Evolutionary conservation across 1,140 invertebrate genomes (phyloP).

Genomic region (Colletes gigas): DNA sequence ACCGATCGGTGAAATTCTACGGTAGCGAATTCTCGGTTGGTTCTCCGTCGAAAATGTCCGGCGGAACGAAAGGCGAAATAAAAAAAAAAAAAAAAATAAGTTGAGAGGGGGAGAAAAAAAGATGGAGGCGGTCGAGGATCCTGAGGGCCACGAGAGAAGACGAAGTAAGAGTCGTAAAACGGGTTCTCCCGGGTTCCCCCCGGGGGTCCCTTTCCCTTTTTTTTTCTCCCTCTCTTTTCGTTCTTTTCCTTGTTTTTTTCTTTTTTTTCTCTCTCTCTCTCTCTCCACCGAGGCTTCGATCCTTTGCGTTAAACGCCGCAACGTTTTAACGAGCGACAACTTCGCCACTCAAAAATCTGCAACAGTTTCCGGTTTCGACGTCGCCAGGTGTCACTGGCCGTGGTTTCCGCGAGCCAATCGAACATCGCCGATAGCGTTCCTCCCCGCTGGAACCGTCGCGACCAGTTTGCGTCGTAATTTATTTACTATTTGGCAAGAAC

Average conservation of each 20-base stretch:
- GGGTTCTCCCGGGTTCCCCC: constrained; percentile 51
- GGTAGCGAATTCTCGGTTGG: constrained; percentile 17
- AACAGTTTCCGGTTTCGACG: constrained; percentile 21
- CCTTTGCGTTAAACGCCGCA: constrained; percentile 32
- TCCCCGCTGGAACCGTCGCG: not conserved
- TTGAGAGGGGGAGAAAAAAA: not conserved
- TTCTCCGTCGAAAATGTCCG: constrained; percentile 34
- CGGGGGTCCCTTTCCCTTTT: not conserved
- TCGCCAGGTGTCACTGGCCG: not conserved
- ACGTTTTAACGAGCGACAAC: constrained; percentile 40
- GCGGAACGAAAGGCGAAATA: constrained; percentile 28
- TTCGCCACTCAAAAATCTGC: constrained; percentile 20
- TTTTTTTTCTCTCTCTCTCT: too few species aligned
- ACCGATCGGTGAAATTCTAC: constrained; percentile 21
- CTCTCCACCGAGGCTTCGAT: constrained; percentile 37
- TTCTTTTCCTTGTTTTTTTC: too few species aligned
- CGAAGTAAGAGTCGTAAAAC: constrained; percentile 57
- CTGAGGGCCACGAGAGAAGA: constrained; percentile 35
- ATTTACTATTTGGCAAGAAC: not conserved
- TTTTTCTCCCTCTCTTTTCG: not conserved
- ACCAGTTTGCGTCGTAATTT: not conserved
- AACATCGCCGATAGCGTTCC: too few species aligned
- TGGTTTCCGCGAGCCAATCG: not conserved
- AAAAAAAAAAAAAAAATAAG: constrained; percentile 1
- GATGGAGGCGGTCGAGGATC: not conserved